Base-by-base conservation (phyloP, 2,888 invertebrate genomes). In the Fragum whitleyi region DNA sequence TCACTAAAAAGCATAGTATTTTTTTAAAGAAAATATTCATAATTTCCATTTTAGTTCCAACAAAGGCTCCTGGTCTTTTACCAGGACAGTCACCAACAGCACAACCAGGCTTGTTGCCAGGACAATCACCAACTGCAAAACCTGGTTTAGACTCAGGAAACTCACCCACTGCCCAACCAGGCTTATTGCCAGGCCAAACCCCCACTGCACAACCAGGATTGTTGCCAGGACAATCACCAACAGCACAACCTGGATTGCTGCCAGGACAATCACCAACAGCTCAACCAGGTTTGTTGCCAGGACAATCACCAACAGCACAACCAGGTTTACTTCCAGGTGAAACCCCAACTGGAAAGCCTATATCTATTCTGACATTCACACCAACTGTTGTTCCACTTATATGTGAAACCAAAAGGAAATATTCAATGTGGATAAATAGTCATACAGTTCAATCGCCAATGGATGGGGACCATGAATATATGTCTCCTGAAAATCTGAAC, bases 401-500 rank as follows among this genome's bases (percentile, higher is more conserved):
- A 28, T 77, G 79, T 74, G 74, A 70, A 47, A 70, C 84, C n/a
- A 47, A n/a, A 11, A 79, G 61, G 29, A 55, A 61, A 28, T 81
- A 74, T 78, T 79, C 79, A 3, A 77, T 81, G 84, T 85, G 84
- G 84, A 74, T 85, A 11, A 65, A 85, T 68, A 76, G 74, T n/a
- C 70, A 77, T 39, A 67, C 74, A 1, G 65, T 53, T 2, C 57
- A 57, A 23, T 61, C 62, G 16, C 23, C 68, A 23, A 61, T 74
- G 28, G 79, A 74, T 47, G 81, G 78, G 42, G 86, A 91, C 78
- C 53, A 86, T 81, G 85, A 86, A 53, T 72, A 26, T 29, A 84
- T 89, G 85, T 86, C 86, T 14, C 55, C 77, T 14, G 75, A 71
- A n/a, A 86, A 89, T 59, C 39, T 86, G 71, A 55, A 70, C n/a